Evolutionary conservation across 1,140 invertebrate genomes (phyloP), one percentile per base, ranked within the genome.

Genomic region (Sarcophaga bullata): DNA sequence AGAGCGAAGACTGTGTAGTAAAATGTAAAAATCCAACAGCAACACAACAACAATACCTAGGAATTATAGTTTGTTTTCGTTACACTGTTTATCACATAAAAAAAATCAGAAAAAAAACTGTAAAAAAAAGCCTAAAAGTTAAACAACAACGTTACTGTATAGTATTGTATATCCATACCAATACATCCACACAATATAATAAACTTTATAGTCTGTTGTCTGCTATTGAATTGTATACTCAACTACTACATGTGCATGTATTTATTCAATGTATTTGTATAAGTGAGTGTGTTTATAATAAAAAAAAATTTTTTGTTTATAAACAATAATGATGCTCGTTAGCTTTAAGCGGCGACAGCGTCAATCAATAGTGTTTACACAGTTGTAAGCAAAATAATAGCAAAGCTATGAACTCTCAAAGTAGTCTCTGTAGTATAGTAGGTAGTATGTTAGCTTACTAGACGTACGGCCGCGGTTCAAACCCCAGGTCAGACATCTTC

Each of bases 321-420:
- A 68, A 68, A 68, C 62, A 68, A 19, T 68, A 25, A 68, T 68
- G 62, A 68, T 68, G 62, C 62, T 68, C 62, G 62, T 68, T 68
- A 68, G 62, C 62, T 19, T 19, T 68, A 68, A 68, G 19, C 62
- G 19, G 58, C 52, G n/a, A 58, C 52, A 58, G 54, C 54, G n/a
- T 13, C 54, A 13, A n/a, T 68, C 62, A 68, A 68, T 68, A 8
- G 62, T 58, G 54, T 37, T 37, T 37, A 37, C 25, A 37, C 25
- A 37, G 25, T 37, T 37, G 25, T 37, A 37, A 4, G 4, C 4
- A 37, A 37, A 37, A 37, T 37, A 37, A 37, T 37, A 37, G 25
- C 25, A 37, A 37, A 37, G 4, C 25, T 37, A 4, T 37, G 4
- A 2, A 4, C 25, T 37, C 1, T 37, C 25, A 37, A 4, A 37